A percentile compares a stretch with the other conserved stretches of the same genome.
phyloP scores from a whole-genome alignment of 2,113 vertebrate species.

The Neotoma lepida region DNA sequence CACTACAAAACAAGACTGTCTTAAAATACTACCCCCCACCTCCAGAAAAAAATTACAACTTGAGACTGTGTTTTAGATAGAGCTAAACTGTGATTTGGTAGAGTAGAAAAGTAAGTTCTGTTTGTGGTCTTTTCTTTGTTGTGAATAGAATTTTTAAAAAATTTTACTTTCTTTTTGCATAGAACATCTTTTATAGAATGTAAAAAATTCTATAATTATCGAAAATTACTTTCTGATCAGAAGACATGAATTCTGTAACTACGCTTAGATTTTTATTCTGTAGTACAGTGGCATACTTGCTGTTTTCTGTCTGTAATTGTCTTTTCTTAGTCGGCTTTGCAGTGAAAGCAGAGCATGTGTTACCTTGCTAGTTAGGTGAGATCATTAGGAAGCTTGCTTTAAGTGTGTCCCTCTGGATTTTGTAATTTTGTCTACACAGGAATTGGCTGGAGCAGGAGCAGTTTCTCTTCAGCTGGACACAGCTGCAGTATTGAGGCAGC shows the following conservation, averaged over 20 bases:
- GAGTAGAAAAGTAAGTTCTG: slow-evolving; percentile 29
- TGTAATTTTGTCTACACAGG: slow-evolving; percentile 49
- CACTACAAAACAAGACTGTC: not conserved
- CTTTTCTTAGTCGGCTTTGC: not conserved
- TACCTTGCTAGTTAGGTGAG: not conserved
- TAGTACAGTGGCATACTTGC: not conserved
- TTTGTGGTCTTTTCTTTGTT: slow-evolving; percentile 51
- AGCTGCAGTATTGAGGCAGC: slow-evolving; percentile 28
- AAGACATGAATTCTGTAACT: not conserved
- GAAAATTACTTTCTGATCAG: not conserved
- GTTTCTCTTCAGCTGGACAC: slow-evolving; percentile 40
- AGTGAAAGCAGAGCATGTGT: not conserved
- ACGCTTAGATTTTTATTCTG: slow-evolving; percentile 16
- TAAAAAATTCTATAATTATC: slow-evolving; percentile 54
- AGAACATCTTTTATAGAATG: slow-evolving; percentile 26
- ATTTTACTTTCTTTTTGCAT: not conserved
- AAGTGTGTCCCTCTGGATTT: slow-evolving; percentile 38
- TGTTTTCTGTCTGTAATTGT: not conserved
- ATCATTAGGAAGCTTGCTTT: slow-evolving; percentile 9
- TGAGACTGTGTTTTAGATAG: slow-evolving; percentile 19
- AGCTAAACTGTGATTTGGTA: slow-evolving; percentile 37
- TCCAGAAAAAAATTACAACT: not conserved
- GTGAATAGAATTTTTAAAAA: not conserved
- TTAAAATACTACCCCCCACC: not conserved
- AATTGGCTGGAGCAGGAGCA: slow-evolving; percentile 45